A percentile compares a stretch with the other conserved stretches of the same genome.
phyloP scores from a whole-genome alignment of 2,113 vertebrate species.

The Lipophrys pholis region DNA sequence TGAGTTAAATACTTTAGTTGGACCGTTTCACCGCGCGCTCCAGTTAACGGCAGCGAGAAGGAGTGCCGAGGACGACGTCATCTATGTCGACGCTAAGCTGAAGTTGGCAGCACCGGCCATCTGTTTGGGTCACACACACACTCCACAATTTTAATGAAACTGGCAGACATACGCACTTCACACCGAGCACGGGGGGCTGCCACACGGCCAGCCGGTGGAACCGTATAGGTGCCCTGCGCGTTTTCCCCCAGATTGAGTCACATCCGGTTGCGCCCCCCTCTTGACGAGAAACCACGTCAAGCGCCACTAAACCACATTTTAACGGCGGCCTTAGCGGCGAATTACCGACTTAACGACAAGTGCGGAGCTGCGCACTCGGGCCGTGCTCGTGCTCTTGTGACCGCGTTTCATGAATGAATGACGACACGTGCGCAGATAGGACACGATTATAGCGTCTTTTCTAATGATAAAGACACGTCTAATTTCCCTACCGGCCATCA shows the following conservation, averaged over 20 bases:
- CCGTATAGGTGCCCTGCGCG: neutral
- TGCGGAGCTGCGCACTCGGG: no score
- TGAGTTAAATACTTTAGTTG: neutral
- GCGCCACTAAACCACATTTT: neutral
- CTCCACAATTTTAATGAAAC: neutral
- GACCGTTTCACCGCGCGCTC: no score
- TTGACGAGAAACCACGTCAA: slow-evolving; percentile 1
- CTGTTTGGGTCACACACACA: neutral
- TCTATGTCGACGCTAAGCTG: neutral
- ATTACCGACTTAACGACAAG: no score
- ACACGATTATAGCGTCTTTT: neutral
- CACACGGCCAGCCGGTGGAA: neutral
- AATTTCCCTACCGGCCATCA: neutral
- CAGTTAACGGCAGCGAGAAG: no score
- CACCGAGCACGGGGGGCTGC: neutral
- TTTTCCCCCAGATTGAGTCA: slow-evolving; percentile 8
- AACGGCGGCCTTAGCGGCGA: no score
- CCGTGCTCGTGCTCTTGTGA: neutral
- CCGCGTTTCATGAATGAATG: slow-evolving; percentile 59
- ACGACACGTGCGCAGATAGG: slow-evolving; percentile 64
- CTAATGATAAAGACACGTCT: neutral
- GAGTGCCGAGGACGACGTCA: no score
- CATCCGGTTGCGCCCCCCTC: slow-evolving; percentile 46
- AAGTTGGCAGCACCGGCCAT: neutral
- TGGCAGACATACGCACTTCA: neutral